Conservation (phyloP, 92 coral and sea anemone genomes). For the Blastomussa wellsi region DNA sequence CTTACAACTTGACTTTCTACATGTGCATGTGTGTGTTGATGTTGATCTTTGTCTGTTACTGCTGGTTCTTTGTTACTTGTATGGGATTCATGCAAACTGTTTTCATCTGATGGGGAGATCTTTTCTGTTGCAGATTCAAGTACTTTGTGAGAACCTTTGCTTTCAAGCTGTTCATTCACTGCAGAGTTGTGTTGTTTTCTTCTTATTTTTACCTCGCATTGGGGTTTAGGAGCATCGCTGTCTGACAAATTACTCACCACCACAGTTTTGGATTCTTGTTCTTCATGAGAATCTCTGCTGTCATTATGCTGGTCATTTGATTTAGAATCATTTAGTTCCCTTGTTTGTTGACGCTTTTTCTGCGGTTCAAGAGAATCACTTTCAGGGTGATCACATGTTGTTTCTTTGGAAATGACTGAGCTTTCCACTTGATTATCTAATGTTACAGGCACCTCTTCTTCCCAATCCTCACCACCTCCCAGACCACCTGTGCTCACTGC, state of each 20-base stretch:
- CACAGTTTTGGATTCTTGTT: background rate
- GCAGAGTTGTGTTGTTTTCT: background rate
- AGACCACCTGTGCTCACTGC: conserved; percentile 15
- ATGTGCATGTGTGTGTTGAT: background rate
- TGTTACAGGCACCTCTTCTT: background rate
- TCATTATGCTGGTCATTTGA: background rate
- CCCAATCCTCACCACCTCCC: background rate
- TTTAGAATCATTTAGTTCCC: background rate
- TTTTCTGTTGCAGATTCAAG: background rate
- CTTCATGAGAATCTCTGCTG: background rate
- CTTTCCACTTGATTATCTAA: background rate
- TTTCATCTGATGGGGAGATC: background rate
- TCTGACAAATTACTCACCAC: background rate
- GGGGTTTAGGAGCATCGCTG: conserved; percentile 26
- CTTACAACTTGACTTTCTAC: background rate
- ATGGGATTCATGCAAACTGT: background rate
- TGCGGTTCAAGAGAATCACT: background rate
- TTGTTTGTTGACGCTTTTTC: background rate
- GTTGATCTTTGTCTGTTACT: background rate
- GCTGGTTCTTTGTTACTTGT: background rate
- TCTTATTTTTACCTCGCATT: background rate
- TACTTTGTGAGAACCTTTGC: background rate
- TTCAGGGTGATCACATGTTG: background rate
- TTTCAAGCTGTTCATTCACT: background rate
- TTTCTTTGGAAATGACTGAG: background rate